phyloP scores from a whole-genome alignment of 2,797 vertebrate species.

The Malurus splendens region DNA sequence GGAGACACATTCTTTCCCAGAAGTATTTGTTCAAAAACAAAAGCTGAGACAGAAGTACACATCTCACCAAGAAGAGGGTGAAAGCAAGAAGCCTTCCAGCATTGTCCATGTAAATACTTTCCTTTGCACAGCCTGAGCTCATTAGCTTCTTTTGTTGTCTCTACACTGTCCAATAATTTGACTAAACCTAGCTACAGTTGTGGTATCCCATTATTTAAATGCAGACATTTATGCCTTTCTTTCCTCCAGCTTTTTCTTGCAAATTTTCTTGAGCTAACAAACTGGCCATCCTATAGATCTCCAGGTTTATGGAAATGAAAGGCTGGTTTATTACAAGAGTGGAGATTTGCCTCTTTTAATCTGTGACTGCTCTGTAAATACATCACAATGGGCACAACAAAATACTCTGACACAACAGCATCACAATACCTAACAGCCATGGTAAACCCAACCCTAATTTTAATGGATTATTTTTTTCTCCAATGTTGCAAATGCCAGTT shows the following conservation, averaged over 20 bases:
- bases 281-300: neutral
- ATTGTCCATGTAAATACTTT: neutral
- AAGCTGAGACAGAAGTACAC: neutral
- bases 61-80: neutral
- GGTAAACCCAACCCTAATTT: neutral
- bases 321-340: neutral
- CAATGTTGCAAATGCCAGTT: neutral
- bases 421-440: neutral
- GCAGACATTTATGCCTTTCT: neutral
- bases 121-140: neutral
- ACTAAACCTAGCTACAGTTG: neutral
- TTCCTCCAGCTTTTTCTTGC: neutral
- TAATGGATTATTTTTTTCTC: neutral
- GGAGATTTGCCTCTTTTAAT: neutral
- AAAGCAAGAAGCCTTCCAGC: neutral
- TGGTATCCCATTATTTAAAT: neutral
- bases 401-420: neutral
- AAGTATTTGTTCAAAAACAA: neutral
- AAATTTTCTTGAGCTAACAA: neutral
- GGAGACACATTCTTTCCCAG: neutral
- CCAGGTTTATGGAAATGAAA: neutral
- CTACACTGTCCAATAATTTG: neutral
- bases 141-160: constrained; percentile 2
- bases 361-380: neutral
- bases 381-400: neutral